Percentiles rank a stretch among this genome's conserved stretches.
Conservation (phyloP, 2,113 vertebrate genomes). For the Spermophilus dauricus region DNA sequence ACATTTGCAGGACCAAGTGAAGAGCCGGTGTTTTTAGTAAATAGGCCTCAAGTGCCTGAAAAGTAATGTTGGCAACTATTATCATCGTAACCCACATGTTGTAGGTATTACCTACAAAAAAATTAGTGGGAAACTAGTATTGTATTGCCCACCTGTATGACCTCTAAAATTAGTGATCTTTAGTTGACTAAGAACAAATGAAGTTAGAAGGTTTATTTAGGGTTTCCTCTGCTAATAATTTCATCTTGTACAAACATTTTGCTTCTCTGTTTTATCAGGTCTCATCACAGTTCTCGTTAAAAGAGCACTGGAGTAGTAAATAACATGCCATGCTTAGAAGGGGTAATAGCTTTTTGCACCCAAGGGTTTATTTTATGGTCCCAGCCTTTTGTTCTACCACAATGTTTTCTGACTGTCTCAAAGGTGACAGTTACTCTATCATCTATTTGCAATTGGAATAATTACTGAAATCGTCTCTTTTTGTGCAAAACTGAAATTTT, state of each 20-base stretch:
- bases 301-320: too few species aligned
- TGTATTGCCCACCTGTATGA: background rate
- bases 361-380: too few species aligned
- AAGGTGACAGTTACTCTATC: background rate
- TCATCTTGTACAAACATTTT: background rate
- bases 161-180: background rate
- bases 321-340: too few species aligned
- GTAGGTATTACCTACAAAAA: background rate
- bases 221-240: background rate
- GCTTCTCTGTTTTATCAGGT: background rate
- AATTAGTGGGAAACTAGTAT: background rate
- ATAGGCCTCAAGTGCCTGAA: background rate
- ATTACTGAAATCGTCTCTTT: slow-evolving; percentile 7
- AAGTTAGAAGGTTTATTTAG: background rate
- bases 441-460: background rate
- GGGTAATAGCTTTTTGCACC: too few species aligned
- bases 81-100: background rate
- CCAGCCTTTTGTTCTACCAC: too few species aligned
- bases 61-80: background rate
- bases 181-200: background rate
- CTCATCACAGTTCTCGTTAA: background rate
- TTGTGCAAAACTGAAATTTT: background rate
- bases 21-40: background rate
- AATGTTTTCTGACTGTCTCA: background rate
- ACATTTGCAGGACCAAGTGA: background rate